A percentile compares a stretch with the other conserved stretches of the same genome.
Evolutionary conservation across 2,113 vertebrate genomes (phyloP).

Genomic region (Lasiurus cinereus): DNA sequence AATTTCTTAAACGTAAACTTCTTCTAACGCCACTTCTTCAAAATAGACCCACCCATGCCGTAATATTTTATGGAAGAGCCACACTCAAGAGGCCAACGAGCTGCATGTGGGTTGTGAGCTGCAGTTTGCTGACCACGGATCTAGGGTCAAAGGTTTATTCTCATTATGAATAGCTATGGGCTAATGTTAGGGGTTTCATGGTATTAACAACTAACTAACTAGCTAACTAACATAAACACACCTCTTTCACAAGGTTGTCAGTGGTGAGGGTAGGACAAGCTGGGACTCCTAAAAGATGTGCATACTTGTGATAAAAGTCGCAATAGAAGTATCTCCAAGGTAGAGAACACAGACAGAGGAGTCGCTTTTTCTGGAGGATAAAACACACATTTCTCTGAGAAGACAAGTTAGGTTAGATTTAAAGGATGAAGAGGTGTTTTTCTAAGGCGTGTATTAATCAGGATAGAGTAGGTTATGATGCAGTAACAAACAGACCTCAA

Average conservation of each 20-base stretch:
- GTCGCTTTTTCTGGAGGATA: neutral
- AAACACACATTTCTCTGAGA: neutral
- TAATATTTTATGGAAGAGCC: too few relatives aligned
- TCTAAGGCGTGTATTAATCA: neutral
- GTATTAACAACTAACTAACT: neutral
- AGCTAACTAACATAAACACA: neutral
- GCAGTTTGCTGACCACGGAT: neutral
- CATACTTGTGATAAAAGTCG: neutral
- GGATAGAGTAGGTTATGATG: neutral
- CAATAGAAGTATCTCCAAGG: neutral
- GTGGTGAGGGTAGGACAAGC: neutral
- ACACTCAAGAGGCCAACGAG: too few relatives aligned
- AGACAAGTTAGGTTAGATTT: neutral
- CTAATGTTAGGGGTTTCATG: neutral
- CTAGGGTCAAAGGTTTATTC: neutral
- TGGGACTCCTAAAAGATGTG: neutral
- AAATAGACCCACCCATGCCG: too few relatives aligned
- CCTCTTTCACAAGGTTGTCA: neutral
- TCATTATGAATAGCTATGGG: neutral
- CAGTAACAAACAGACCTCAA: neutral
- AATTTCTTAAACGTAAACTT: too few relatives aligned
- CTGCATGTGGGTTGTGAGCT: too few relatives aligned
- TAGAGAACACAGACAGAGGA: neutral
- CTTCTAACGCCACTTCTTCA: too few relatives aligned
- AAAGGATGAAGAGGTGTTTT: neutral